These are phyloP conservation scores for Alcedo quadribrachys DNA, from an alignment of 2,797 vertebrate species.

Conservation along the genomic window DNA sequence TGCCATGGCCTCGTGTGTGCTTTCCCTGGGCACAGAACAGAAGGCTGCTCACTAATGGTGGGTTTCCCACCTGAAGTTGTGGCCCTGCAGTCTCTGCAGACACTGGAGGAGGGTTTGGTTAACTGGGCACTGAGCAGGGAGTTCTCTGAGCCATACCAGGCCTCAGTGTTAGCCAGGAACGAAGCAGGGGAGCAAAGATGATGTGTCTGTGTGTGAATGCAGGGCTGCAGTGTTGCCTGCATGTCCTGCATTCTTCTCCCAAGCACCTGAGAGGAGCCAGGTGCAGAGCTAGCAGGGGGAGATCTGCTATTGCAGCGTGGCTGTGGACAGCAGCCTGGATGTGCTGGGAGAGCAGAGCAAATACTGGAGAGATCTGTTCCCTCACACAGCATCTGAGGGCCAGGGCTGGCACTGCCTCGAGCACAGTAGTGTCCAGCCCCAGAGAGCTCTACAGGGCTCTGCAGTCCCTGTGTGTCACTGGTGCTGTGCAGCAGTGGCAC, in stretches of 20 bases:
- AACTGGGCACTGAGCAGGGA: not conserved
- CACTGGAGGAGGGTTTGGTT: not conserved
- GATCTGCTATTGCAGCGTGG: not conserved
- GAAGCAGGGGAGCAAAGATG: not conserved
- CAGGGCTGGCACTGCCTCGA: not conserved
- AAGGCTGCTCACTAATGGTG: not conserved
- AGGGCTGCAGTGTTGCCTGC: not conserved
- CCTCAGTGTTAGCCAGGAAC: not conserved
- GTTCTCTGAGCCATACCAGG: not conserved
- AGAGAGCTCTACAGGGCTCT: not conserved
- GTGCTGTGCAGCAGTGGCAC: not conserved
- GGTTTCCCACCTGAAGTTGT: not conserved
- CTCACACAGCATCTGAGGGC: not conserved
- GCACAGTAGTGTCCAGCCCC: not conserved
- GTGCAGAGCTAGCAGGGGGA: not conserved
- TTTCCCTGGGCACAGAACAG: not conserved
- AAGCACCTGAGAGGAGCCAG: not conserved
- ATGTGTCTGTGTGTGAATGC: not conserved
- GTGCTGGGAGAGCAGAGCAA: conserved; percentile 26
- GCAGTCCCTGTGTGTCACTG: not conserved
- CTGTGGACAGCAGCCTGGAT: not conserved
- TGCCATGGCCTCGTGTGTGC: not conserved
- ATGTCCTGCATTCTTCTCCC: not conserved
- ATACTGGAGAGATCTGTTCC: not conserved
- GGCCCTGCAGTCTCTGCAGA: not conserved